These are phyloP conservation scores for Coreius guichenoti DNA, from an alignment of 2,797 vertebrate species.

Conservation along the genomic window DNA sequence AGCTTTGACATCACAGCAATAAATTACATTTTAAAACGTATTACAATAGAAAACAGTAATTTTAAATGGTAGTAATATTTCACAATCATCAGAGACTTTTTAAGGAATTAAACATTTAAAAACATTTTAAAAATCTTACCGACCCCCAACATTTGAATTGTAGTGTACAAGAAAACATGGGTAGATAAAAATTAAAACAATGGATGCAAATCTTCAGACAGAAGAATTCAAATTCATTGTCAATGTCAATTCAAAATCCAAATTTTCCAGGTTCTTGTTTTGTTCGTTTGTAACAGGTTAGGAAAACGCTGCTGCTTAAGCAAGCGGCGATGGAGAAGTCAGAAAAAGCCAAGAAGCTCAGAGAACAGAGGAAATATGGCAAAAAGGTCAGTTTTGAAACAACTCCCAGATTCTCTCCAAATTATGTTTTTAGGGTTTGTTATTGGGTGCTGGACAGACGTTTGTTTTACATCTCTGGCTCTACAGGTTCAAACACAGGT, in stretches of 20 bases:
- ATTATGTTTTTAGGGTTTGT: background rate
- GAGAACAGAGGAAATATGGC: conserved; percentile 93
- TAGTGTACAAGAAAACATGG: background rate
- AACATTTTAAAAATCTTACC: background rate
- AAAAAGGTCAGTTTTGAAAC: conserved; percentile 86
- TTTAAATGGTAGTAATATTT: background rate
- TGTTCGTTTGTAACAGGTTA: conserved; percentile 79
- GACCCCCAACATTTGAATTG: background rate
- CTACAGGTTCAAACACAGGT: conserved; percentile 92
- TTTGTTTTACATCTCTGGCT: background rate
- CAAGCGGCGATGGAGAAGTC: conserved; percentile 90
- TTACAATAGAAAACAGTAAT: background rate
- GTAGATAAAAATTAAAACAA: background rate
- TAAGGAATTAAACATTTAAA: background rate
- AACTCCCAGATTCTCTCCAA: background rate
- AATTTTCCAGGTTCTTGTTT: background rate
- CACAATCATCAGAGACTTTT: background rate
- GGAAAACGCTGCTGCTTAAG: conserved; percentile 91
- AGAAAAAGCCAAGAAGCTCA: conserved; percentile 94
- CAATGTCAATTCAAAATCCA: background rate
- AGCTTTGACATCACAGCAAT: background rate
- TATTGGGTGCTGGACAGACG: background rate
- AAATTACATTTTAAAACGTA: background rate
- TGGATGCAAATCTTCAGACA: background rate
- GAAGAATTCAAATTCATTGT: background rate